A percentile compares a stretch with the other conserved stretches of the same genome.
Conservation (phyloP, 1,140 invertebrate genomes). For the Brachionus koreanus region DNA sequence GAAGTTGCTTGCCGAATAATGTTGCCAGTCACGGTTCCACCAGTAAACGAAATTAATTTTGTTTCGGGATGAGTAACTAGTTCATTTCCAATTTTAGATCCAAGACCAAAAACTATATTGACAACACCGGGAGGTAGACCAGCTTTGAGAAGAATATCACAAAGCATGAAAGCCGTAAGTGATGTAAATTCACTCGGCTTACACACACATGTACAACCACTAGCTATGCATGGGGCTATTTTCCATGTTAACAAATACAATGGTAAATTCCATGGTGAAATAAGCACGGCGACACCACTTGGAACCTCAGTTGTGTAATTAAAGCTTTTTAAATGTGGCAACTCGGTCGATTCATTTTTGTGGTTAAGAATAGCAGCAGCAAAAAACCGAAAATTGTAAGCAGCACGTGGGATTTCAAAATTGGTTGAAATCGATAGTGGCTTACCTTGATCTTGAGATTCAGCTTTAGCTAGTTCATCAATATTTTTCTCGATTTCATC, state of each 20-base stretch:
- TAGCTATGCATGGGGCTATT: slow-evolving; percentile 63
- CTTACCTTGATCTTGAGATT: slow-evolving; percentile 65
- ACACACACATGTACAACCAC: slow-evolving; percentile 64
- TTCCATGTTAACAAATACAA: slow-evolving; percentile 64
- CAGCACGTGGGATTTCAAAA: slow-evolving; percentile 64
- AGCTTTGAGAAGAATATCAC: slow-evolving; percentile 60
- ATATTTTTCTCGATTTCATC: slow-evolving; percentile 61
- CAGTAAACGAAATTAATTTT: slow-evolving; percentile 61
- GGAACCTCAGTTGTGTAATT: slow-evolving; percentile 62
- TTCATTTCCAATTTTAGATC: slow-evolving; percentile 60
- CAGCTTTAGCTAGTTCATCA: slow-evolving; percentile 62
- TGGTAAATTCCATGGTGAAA: slow-evolving; percentile 66
- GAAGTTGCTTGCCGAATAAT: slow-evolving; percentile 59
- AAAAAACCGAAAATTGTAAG: slow-evolving; percentile 64
- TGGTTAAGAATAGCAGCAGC: slow-evolving; percentile 54
- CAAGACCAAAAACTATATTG: slow-evolving; percentile 64
- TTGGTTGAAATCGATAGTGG: slow-evolving; percentile 60
- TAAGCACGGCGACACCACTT: slow-evolving; percentile 63
- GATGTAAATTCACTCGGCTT: slow-evolving; percentile 67
- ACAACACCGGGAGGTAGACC: slow-evolving; percentile 64
- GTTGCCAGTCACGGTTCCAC: slow-evolving; percentile 62
- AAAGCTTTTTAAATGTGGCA: slow-evolving; percentile 56
- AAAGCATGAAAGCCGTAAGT: slow-evolving; percentile 62
- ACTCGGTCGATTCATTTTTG: slow-evolving; percentile 51
- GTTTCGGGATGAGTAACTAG: slow-evolving; percentile 62